Evolutionary conservation across 2,888 invertebrate genomes (phyloP), one percentile per base, ranked within the genome.

Genomic region (Panorpa germanica): DNA sequence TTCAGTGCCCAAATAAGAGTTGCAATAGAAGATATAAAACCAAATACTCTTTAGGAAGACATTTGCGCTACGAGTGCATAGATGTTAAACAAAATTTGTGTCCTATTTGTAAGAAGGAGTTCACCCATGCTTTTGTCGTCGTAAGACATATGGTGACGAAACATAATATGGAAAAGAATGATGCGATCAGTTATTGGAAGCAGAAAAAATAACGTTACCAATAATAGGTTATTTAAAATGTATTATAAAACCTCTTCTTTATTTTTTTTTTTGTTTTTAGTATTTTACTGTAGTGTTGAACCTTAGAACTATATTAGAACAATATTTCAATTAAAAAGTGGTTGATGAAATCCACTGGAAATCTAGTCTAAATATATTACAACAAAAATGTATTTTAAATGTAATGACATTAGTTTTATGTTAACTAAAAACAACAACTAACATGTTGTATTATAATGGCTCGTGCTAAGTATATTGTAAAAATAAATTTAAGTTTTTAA

Each of bases 21-120:
- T n/a, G n/a, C n/a, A 10, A n/a, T 25, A 15, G 9, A 21, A 29
- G 36, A 29, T 36, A 36, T 13, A 24, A 33, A 29, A 25, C 28
- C n/a, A 34, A 33, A 23, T 32, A 32, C 20, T 36, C 36, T n/a
- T 28, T 36, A 7, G 25, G 26, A 5, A 28, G 36, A 7, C 36
- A 36, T 23, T 27, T 36, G 12, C 33, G 36, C 6, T 34, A 36
- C 29, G 36, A 34, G 27, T 34, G 34, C 16, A 19, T 25, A n/a
- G 25, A 22, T 11, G 18, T 12, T 9, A 25, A 27, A 15, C 24
- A 25, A 13, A 31, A 30, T 20, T 14, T 12, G 9, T 36, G 36
- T 33, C 34, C 34, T 4, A 24, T 23, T 10, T 36, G 36, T 18
- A 11, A 11, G 3, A 32, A 29, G 28, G n/a, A 25, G 10, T 36